Conservation (phyloP, 2,797 vertebrate species). For the Crenuchus spilurus region DNA sequence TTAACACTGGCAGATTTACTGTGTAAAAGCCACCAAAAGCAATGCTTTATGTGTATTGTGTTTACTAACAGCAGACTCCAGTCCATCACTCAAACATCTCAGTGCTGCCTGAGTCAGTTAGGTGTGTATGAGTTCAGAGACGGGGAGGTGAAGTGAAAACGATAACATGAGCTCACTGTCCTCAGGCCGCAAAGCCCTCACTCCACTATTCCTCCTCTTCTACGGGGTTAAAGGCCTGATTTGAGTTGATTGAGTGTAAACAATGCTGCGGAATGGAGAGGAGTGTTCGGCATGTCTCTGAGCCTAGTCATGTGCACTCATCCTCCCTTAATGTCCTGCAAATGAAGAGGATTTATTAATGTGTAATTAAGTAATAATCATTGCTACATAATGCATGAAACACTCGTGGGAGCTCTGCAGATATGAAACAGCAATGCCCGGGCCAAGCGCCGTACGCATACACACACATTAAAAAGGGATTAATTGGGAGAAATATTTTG, state of each 20-base stretch:
- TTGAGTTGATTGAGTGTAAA: constrained; percentile 65
- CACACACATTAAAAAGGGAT: constrained; percentile 83
- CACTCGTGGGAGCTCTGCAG: constrained; percentile 74
- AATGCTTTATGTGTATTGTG: not conserved
- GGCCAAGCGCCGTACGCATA: constrained; percentile 70
- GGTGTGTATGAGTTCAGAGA: not conserved
- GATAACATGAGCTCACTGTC: constrained; percentile 62
- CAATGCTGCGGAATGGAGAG: constrained; percentile 64
- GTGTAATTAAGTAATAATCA: constrained; percentile 89
- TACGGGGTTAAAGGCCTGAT: constrained; percentile 64
- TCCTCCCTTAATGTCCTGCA: constrained; percentile 85
- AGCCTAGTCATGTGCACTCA: constrained; percentile 75
- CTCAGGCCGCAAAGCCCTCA: constrained; percentile 42
- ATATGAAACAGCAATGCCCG: constrained; percentile 68
- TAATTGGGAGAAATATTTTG: constrained; percentile 84
- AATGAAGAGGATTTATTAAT: constrained; percentile 88
- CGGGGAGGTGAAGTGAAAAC: constrained; percentile 54
- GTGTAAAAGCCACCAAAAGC: no score
- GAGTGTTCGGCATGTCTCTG: constrained; percentile 54
- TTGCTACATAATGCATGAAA: constrained; percentile 85
- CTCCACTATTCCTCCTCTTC: constrained; percentile 25
- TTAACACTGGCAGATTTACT: no score
- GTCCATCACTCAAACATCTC: not conserved
- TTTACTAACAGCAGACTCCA: not conserved
- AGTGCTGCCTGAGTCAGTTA: not conserved